Percentiles rank a stretch among this genome's conserved stretches.
Evolutionary conservation across 1,140 invertebrate genomes (phyloP).

Genomic region (Calycopis cecrops): DNA sequence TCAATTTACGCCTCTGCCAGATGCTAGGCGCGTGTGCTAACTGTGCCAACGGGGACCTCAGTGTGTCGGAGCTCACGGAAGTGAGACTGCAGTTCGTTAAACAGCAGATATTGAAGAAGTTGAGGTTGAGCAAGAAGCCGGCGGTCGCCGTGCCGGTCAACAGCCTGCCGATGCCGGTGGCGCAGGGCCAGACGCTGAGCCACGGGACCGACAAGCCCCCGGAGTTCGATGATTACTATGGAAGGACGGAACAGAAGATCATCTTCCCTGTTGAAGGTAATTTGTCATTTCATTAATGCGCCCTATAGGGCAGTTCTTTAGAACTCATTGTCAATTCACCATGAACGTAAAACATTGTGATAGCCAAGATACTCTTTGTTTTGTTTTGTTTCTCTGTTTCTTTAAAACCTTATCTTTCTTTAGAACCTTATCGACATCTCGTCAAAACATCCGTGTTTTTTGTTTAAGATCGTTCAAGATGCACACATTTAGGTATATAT

Average conservation of each 20-base stretch:
- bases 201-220: constrained; percentile 63
- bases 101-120: constrained; percentile 86
- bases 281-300: too few species aligned
- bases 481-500: too few species aligned
- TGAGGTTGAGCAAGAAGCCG: constrained; percentile 83
- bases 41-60: constrained; percentile 50
- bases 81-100: constrained; percentile 85
- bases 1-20: constrained; percentile 39
- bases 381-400: too few species aligned
- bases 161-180: constrained; percentile 81
- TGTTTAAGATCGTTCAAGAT: too few species aligned
- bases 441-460: too few species aligned
- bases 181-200: constrained; percentile 76
- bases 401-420: too few species aligned
- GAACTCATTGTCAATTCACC: too few species aligned
- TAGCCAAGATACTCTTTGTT: too few species aligned
- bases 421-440: too few species aligned
- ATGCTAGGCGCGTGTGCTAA: constrained; percentile 47
- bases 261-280: constrained; percentile 85
- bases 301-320: too few species aligned
- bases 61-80: constrained; percentile 60
- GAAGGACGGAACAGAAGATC: constrained; percentile 86
- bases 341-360: too few species aligned
- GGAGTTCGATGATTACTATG: constrained; percentile 84
- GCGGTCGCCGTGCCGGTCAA: constrained; percentile 66